These are phyloP conservation scores for Pachycephus smyrnensis DNA, from an alignment of 2,888 invertebrate genomes.

Conservation along the genomic window DNA sequence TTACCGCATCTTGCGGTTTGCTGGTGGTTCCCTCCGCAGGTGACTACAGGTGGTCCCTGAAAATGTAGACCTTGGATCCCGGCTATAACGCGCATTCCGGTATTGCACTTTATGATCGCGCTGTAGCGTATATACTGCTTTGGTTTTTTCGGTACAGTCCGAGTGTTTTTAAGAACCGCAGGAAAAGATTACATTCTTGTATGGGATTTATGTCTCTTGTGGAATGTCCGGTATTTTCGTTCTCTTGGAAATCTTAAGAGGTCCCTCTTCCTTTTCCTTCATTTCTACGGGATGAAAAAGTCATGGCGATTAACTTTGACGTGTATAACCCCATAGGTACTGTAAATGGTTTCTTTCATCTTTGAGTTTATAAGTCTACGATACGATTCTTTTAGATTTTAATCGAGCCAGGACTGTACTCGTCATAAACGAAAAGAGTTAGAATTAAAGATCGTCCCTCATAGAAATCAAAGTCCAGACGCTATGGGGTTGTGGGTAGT, in stretches of 20 bases:
- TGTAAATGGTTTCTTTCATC: neutral
- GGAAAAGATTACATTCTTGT: neutral
- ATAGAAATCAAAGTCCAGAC: neutral
- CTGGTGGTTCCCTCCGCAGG: constrained; percentile 48
- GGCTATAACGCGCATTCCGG: neutral
- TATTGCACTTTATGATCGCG: neutral
- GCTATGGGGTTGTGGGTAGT: neutral
- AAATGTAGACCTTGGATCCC: neutral
- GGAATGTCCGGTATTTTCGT: neutral
- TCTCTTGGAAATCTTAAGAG: neutral
- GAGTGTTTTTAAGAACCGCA: neutral
- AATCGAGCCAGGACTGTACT: neutral
- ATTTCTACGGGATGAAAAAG: neutral
- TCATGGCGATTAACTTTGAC: neutral
- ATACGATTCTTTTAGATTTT: neutral
- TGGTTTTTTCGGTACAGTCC: neutral
- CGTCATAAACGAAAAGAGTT: neutral
- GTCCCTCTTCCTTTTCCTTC: neutral
- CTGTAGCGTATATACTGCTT: neutral
- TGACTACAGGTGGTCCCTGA: constrained; percentile 52
- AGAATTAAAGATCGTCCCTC: neutral
- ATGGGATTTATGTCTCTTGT: neutral
- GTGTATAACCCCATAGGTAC: neutral
- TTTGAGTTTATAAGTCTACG: neutral
- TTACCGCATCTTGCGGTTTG: constrained; percentile 57